Evolutionary conservation across 2,113 vertebrate genomes (phyloP), one percentile per base, ranked within the genome.

Genomic region (Centropus unirufus): DNA sequence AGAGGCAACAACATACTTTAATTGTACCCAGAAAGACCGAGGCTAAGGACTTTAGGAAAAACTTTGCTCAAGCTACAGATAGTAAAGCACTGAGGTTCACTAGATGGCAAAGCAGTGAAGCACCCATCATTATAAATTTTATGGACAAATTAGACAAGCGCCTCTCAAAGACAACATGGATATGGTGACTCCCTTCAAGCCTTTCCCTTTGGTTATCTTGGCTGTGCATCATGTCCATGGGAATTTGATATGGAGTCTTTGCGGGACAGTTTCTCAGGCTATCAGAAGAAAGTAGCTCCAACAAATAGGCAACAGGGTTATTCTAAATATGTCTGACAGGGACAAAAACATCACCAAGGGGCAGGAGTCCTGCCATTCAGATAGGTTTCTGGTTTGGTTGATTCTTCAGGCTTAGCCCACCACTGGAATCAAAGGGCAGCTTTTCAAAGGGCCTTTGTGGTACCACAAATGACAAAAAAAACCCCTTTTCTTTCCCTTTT

Each of bases 91-190:
- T 75, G 47, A 88, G 15, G 30, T 83, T 75, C 36, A 32, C 34
- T 55, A 58, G 12, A 32, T 89, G 52, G 42, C 47, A 66, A 67
- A 69, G 39, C 42, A 57, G 9, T 47, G 64, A 64, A 46, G 58
- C 44, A 59, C n/a, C 5, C 1, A 0, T 29, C 61, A 18, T 2
- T 13, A 22, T 23, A 75, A 62, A 46, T 75, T 21, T 55, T n/a
- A 26, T 0, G 3, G 70, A 49, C 12, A 8, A 27, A 0, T 4
- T 78, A 47, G 8, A 63, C 21, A 88, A 90, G 70, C 6, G 1
- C 8, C 8, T 78, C 78, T 72, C 42, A 78, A 74, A n/a, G 39
- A 58, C 61, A 54, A 13, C 32, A 22, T 22, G 36, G 51, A 42
- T 67, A 30, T 26, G 17, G 63, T 58, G 51, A 36, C 39, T 36